A percentile compares a stretch with the other conserved stretches of the same genome.
These are phyloP conservation scores for Nineta flava DNA, from an alignment of 2,888 invertebrate species.

Conservation along the genomic window DNA sequence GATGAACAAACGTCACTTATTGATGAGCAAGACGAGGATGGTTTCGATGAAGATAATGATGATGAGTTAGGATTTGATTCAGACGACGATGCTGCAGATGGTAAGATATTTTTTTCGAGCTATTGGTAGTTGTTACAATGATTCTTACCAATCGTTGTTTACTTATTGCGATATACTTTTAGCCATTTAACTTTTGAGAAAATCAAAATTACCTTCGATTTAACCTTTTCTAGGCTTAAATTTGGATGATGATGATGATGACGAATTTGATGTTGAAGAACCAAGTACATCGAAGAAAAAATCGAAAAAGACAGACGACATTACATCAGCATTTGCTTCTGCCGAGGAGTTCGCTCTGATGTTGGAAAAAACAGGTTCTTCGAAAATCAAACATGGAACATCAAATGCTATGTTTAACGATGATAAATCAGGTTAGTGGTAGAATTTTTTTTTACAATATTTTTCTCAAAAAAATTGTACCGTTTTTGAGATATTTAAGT, in stretches of 20 bases:
- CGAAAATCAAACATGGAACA: slow-evolving; percentile 38
- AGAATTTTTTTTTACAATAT: too few relatives aligned
- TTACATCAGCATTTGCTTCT: slow-evolving; percentile 57
- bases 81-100: slow-evolving; percentile 14
- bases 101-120: slow-evolving; percentile 13
- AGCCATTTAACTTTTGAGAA: too few relatives aligned
- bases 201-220: too few relatives aligned
- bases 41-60: slow-evolving; percentile 25
- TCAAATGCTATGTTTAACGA: slow-evolving; percentile 53
- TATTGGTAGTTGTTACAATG: too few relatives aligned
- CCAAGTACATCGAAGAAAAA: slow-evolving; percentile 15
- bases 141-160: too few relatives aligned
- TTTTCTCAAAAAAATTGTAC: too few relatives aligned
- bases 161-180: not conserved
- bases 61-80: slow-evolving; percentile 17
- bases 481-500: too few relatives aligned
- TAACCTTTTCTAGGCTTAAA: not conserved
- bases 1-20: slow-evolving; percentile 14
- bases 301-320: slow-evolving; percentile 25
- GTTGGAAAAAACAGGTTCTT: slow-evolving; percentile 65
- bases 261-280: slow-evolving; percentile 22
- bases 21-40: slow-evolving; percentile 21
- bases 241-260: slow-evolving; percentile 13
- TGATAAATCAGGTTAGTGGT: slow-evolving; percentile 60
- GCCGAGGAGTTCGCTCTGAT: slow-evolving; percentile 81